These are phyloP conservation scores for Trichomycterus rosablanca DNA, from an alignment of 2,113 vertebrate genomes.

Conservation along the genomic window DNA sequence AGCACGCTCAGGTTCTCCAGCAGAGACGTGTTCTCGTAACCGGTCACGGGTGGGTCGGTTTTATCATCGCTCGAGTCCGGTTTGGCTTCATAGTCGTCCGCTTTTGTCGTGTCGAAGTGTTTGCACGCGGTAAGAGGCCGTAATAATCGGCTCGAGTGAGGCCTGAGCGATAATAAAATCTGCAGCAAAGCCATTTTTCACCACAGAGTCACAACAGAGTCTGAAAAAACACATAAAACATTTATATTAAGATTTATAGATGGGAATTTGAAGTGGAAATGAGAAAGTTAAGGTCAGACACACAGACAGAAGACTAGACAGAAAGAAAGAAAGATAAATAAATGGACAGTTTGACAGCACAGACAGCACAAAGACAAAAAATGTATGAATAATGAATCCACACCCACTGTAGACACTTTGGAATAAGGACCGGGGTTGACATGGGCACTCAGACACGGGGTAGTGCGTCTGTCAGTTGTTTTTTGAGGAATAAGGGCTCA, in stretches of 20 bases:
- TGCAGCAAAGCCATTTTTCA: conserved; percentile 6
- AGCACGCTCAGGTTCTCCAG: conserved; percentile 63
- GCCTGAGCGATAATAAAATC: not conserved
- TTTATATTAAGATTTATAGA: not conserved
- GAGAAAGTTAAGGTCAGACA: too few species aligned
- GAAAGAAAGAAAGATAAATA: too few species aligned
- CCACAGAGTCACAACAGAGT: not conserved
- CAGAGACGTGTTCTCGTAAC: conserved; percentile 59
- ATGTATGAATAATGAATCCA: too few species aligned
- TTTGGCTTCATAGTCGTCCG: not conserved
- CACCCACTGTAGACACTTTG: too few species aligned
- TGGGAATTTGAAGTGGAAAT: too few species aligned
- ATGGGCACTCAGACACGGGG: too few species aligned
- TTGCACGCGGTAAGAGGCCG: not conserved
- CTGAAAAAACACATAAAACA: not conserved
- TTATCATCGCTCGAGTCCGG: not conserved
- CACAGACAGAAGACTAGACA: too few species aligned
- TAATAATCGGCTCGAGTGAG: not conserved
- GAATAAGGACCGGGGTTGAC: too few species aligned
- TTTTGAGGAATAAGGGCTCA: too few species aligned
- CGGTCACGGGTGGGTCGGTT: not conserved
- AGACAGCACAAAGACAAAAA: too few species aligned
- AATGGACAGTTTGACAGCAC: too few species aligned
- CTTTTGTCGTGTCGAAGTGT: not conserved
- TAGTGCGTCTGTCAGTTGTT: too few species aligned